These are phyloP conservation scores for Parazoanthus atlanticus DNA, from an alignment of 92 coral and sea anemone genomes.

Conservation along the genomic window DNA sequence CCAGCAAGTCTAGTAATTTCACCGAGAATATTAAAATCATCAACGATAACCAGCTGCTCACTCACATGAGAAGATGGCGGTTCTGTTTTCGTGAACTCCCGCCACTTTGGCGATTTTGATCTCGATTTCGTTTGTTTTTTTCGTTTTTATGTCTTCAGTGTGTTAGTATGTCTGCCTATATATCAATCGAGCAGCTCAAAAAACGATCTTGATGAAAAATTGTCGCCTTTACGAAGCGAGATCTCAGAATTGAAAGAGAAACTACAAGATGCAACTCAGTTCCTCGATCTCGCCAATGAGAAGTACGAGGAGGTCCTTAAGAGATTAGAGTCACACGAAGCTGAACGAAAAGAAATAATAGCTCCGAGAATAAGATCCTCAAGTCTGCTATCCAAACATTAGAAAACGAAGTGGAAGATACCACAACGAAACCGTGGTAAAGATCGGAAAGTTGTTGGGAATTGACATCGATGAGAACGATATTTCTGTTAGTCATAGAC, in stretches of 20 bases:
- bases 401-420: background rate
- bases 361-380: slow-evolving; percentile 28
- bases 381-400: background rate
- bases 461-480: too few relatives aligned
- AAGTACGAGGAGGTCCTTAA: background rate
- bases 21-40: too few relatives aligned
- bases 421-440: too few relatives aligned
- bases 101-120: background rate
- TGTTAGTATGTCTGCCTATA: background rate
- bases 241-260: background rate
- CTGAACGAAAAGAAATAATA: background rate
- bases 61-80: background rate
- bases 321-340: background rate
- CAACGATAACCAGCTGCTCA: too few relatives aligned
- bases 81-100: background rate
- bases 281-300: background rate
- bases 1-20: too few relatives aligned
- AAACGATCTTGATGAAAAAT: background rate
- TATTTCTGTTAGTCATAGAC: too few relatives aligned
- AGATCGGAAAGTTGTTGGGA: too few relatives aligned
- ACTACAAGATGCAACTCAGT: background rate
- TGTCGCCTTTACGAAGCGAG: background rate
- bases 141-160: background rate
- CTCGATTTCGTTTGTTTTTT: too few relatives aligned
- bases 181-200: background rate